phyloP scores from a whole-genome alignment of 2,113 vertebrate genomes.

The Solea solea region DNA sequence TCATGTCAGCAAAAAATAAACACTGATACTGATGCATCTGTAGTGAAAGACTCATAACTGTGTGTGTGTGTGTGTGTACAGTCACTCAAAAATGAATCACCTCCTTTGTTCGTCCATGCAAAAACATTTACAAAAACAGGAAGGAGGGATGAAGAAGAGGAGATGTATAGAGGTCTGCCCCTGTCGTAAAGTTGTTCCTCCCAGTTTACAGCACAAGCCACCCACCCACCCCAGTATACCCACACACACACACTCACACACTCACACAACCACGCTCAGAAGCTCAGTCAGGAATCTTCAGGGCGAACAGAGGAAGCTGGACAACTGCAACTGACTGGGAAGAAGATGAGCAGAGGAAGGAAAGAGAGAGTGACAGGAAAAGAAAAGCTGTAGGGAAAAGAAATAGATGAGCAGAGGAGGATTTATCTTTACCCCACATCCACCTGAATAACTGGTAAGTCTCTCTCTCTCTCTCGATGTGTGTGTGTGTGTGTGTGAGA shows the following conservation, averaged over 20 bases:
- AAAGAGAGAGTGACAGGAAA: neutral
- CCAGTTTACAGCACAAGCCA: neutral
- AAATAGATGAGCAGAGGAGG: neutral
- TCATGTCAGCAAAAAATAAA: too few species aligned
- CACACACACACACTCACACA: too few species aligned
- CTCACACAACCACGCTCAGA: neutral
- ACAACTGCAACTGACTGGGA: neutral
- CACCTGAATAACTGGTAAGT: slow-evolving; percentile 35
- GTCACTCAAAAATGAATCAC: neutral
- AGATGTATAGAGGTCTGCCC: neutral
- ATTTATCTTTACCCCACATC: slow-evolving; percentile 6
- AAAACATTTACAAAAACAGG: neutral
- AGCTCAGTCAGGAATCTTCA: neutral
- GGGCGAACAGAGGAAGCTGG: neutral
- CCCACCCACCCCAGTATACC: neutral
- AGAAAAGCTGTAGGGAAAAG: neutral
- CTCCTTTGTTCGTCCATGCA: neutral
- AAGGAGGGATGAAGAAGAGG: neutral
- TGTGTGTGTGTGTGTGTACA: too few species aligned
- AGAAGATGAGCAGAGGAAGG: neutral
- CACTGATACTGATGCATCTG: too few species aligned
- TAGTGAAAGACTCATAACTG: too few species aligned
- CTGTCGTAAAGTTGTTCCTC: slow-evolving; percentile 20
- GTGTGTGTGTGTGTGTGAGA: slow-evolving; percentile 1
- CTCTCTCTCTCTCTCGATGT: neutral